Percentiles rank a stretch among this genome's conserved stretches.
Conservation (phyloP, 2,888 invertebrate genomes). For the Caenorhabditis afra region DNA sequence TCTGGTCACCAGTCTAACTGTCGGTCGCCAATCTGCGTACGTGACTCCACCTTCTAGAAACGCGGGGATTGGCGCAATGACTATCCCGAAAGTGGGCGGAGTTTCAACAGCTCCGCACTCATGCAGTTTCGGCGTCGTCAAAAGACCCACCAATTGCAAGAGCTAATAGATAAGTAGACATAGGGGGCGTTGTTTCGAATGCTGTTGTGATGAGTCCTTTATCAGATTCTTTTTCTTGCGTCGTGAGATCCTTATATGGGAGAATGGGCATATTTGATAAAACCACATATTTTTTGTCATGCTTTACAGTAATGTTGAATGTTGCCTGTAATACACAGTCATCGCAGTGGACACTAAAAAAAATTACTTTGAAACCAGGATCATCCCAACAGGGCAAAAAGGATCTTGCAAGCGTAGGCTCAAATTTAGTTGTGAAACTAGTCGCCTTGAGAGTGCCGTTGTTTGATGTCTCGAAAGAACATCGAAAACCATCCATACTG, state of each 20-base stretch:
- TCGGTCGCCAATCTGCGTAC: too few relatives aligned
- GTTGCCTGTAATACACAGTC: slow-evolving; percentile 64
- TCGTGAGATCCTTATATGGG: not conserved
- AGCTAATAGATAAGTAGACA: slow-evolving; percentile 82
- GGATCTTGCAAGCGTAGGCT: slow-evolving; percentile 76
- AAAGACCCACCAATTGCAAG: slow-evolving; percentile 80
- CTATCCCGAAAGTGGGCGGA: too few relatives aligned
- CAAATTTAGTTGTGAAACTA: slow-evolving; percentile 78
- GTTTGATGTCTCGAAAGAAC: slow-evolving; percentile 54
- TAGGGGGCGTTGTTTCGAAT: slow-evolving; percentile 81
- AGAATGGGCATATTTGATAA: slow-evolving; percentile 63
- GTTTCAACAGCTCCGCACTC: too few relatives aligned
- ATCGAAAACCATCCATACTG: slow-evolving; percentile 63
- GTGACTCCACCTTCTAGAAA: too few relatives aligned
- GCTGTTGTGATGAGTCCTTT: slow-evolving; percentile 53
- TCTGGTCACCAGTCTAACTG: too few relatives aligned
- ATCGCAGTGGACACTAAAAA: too few relatives aligned
- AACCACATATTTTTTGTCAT: slow-evolving; percentile 60
- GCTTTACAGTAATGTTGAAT: slow-evolving; percentile 74
- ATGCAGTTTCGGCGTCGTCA: too few relatives aligned
- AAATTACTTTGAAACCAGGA: slow-evolving; percentile 68
- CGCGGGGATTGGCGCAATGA: too few relatives aligned
- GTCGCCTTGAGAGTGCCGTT: slow-evolving; percentile 50
- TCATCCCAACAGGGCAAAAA: slow-evolving; percentile 80
- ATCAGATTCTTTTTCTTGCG: not conserved